phyloP scores from a whole-genome alignment of 1,140 invertebrate species.

The Dinoponera quadriceps region DNA sequence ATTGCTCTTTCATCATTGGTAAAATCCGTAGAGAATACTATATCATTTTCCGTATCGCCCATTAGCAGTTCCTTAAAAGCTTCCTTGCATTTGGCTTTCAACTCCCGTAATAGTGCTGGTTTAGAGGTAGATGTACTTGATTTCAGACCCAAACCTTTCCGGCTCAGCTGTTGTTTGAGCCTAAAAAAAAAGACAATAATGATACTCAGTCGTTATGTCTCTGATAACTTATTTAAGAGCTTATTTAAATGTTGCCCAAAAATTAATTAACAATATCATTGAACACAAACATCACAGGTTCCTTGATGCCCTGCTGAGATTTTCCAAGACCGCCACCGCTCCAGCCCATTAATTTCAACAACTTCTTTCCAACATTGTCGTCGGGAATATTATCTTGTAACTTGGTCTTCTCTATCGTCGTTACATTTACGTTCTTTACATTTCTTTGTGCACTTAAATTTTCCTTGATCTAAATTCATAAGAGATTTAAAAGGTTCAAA shows the following conservation, averaged over 20 bases:
- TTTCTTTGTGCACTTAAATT: slow-evolving; percentile 6
- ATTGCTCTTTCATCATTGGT: slow-evolving; percentile 89
- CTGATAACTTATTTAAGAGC: too few species aligned
- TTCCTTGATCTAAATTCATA: slow-evolving; percentile 60
- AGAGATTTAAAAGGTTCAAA: neutral
- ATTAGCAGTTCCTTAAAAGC: slow-evolving; percentile 85
- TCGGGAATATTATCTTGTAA: slow-evolving; percentile 76
- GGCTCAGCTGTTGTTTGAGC: slow-evolving; percentile 81
- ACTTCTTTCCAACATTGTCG: slow-evolving; percentile 88
- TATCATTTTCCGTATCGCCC: slow-evolving; percentile 86
- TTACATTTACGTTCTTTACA: slow-evolving; percentile 57
- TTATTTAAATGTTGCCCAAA: too few species aligned
- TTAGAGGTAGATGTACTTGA: slow-evolving; percentile 73
- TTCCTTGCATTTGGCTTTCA: slow-evolving; percentile 80
- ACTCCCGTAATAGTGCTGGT: slow-evolving; percentile 78
- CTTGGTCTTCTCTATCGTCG: slow-evolving; percentile 47
- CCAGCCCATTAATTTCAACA: slow-evolving; percentile 94
- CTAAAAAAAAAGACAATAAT: slow-evolving; percentile 76
- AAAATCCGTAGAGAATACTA: slow-evolving; percentile 90
- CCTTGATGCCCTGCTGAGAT: slow-evolving; percentile 88
- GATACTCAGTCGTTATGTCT: neutral
- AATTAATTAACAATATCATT: too few species aligned
- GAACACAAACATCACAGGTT: slow-evolving; percentile 87
- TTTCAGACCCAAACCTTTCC: slow-evolving; percentile 79
- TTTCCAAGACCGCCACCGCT: slow-evolving; percentile 91